A percentile compares a stretch with the other conserved stretches of the same genome.
Conservation (phyloP, 2,113 vertebrate genomes). For the Thamnophis sirtalis region DNA sequence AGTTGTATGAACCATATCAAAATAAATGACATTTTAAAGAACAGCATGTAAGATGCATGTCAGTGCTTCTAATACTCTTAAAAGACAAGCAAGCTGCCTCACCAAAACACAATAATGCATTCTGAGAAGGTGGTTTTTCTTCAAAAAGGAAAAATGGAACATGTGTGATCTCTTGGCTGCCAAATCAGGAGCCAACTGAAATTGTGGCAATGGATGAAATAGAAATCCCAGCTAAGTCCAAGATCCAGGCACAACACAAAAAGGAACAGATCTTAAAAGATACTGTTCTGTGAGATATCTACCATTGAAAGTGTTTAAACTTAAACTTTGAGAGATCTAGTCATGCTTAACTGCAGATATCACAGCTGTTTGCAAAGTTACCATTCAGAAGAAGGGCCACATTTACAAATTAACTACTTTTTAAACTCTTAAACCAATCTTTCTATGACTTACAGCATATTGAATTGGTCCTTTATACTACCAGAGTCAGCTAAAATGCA, state of each 20-base stretch:
- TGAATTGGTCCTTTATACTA: background rate
- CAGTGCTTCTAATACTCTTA: background rate
- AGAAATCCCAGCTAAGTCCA: background rate
- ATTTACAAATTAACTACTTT: background rate
- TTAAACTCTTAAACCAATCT: background rate
- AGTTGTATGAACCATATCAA: background rate
- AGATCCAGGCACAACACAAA: background rate
- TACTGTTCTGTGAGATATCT: background rate
- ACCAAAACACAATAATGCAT: background rate
- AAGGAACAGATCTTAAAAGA: background rate
- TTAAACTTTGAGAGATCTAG: background rate
- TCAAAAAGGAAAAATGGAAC: background rate
- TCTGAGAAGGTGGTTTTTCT: background rate
- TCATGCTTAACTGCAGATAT: background rate
- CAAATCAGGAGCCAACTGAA: background rate
- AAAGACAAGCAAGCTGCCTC: background rate
- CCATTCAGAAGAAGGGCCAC: background rate
- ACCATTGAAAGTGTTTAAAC: background rate
- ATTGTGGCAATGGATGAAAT: background rate
- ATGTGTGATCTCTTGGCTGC: background rate
- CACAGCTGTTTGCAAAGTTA: background rate
- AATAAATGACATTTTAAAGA: background rate
- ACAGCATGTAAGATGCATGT: background rate
- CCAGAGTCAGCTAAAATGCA: background rate
- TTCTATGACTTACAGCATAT: background rate